Evolutionary conservation across 2,113 vertebrate species (phyloP).

Genomic region (Carassius carassius): DNA sequence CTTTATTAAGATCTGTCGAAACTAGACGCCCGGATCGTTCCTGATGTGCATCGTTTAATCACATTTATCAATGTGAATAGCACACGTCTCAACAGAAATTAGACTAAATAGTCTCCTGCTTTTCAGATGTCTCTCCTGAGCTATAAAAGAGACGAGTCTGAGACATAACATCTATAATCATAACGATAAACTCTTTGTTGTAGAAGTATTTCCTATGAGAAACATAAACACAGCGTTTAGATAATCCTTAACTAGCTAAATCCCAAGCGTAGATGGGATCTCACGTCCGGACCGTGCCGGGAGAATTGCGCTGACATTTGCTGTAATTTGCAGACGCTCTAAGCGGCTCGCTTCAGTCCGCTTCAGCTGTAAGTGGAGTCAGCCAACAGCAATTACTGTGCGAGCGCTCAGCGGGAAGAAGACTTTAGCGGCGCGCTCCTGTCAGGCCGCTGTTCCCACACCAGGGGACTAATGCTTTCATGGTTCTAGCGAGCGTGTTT

Average conservation of each 20-base stretch:
- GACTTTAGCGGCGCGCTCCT: background rate
- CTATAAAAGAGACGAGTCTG: background rate
- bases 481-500: slow-evolving; percentile 21
- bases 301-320: slow-evolving; percentile 30
- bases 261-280: background rate
- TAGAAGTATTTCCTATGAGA: background rate
- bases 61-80: background rate
- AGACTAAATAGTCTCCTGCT: too few species aligned
- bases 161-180: background rate
- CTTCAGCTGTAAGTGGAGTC: slow-evolving; percentile 32
- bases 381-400: slow-evolving; percentile 39
- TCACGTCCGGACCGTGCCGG: background rate
- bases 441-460: slow-evolving; percentile 40
- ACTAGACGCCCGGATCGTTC: background rate
- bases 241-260: background rate
- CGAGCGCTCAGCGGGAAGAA: background rate
- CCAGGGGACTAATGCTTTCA: slow-evolving; percentile 38
- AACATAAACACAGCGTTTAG: background rate
- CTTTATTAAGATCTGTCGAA: slow-evolving; percentile 36
- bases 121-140: too few species aligned
- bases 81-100: background rate
- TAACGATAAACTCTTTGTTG: background rate
- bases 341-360: background rate
- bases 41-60: background rate
- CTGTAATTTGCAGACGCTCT: slow-evolving; percentile 25